Conservation (phyloP, 53 echinoderm and acorn worm species). For the Echinometra lucunter region DNA sequence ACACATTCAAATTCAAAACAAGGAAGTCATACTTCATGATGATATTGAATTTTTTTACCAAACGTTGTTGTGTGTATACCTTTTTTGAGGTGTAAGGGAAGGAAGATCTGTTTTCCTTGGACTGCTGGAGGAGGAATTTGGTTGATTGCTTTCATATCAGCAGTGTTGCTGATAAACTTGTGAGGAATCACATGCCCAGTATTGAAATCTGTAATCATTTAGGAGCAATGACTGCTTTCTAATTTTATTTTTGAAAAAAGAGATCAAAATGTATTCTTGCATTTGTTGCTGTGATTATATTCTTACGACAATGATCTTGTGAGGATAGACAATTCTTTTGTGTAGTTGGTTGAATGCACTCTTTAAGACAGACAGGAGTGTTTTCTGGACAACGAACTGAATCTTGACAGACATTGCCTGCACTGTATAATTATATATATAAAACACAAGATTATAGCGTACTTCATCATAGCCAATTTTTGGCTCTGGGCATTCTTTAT, state of each 20-base stretch:
- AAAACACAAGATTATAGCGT: too few relatives aligned
- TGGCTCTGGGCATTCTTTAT: background rate
- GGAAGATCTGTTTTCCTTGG: background rate
- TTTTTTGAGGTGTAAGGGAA: background rate
- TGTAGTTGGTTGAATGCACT: conserved; percentile 5
- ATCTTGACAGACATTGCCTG: background rate
- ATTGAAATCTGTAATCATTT: background rate
- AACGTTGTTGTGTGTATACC: too few relatives aligned
- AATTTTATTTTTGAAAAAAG: background rate
- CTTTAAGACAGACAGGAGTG: background rate
- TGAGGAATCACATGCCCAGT: background rate
- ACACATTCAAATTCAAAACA: background rate
- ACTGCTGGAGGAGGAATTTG: background rate
- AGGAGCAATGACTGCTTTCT: background rate
- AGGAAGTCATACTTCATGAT: background rate
- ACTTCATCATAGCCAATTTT: background rate
- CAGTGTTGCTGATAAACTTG: background rate
- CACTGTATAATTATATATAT: background rate
- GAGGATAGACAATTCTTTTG: background rate
- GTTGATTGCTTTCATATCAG: background rate
- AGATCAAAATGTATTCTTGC: background rate
- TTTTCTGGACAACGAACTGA: background rate
- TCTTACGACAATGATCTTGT: background rate
- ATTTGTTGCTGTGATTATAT: background rate
- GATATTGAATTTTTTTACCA: background rate